Evolutionary conservation across 2,888 invertebrate species (phyloP).

Genomic region (Penaeus monodon): DNA sequence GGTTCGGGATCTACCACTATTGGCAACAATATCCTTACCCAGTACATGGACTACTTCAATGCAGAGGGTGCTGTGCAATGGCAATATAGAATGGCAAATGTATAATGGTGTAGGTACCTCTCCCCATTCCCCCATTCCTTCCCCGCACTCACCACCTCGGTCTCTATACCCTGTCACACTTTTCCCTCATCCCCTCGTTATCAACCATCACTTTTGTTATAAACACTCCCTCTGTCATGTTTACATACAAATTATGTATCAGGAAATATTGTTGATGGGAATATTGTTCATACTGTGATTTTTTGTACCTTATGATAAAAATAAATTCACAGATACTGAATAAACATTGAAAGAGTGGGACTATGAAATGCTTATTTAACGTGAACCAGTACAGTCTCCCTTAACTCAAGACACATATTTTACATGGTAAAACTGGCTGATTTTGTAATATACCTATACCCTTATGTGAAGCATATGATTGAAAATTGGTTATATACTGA

Average conservation of each 20-base stretch:
- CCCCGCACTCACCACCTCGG: slow-evolving; percentile 24
- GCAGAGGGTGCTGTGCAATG: slow-evolving; percentile 29
- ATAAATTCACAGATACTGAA: not conserved
- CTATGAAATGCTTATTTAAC: not conserved
- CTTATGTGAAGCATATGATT: slow-evolving; percentile 16
- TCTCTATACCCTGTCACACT: slow-evolving; percentile 19
- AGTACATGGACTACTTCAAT: slow-evolving; percentile 36
- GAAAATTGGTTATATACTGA: not conserved
- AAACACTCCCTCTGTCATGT: slow-evolving; percentile 22
- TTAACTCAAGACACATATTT: too few relatives aligned
- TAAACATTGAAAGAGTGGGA: slow-evolving; percentile 11
- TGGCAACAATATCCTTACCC: slow-evolving; percentile 17
- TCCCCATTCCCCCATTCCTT: slow-evolving; percentile 1
- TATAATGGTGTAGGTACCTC: slow-evolving; percentile 21
- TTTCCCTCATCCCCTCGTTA: slow-evolving; percentile 27
- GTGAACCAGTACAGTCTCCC: too few relatives aligned
- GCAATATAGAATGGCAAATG: too few relatives aligned
- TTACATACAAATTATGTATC: slow-evolving; percentile 35
- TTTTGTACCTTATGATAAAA: slow-evolving; percentile 7
- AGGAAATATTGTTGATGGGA: slow-evolving; percentile 24
- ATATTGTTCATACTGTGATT: slow-evolving; percentile 11
- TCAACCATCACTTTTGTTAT: slow-evolving; percentile 26
- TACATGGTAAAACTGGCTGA: too few relatives aligned
- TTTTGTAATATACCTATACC: too few relatives aligned
- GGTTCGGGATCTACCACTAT: slow-evolving; percentile 22